phyloP scores from a whole-genome alignment of 92 coral and sea anemone genomes.

The Micromussa lordhowensis region DNA sequence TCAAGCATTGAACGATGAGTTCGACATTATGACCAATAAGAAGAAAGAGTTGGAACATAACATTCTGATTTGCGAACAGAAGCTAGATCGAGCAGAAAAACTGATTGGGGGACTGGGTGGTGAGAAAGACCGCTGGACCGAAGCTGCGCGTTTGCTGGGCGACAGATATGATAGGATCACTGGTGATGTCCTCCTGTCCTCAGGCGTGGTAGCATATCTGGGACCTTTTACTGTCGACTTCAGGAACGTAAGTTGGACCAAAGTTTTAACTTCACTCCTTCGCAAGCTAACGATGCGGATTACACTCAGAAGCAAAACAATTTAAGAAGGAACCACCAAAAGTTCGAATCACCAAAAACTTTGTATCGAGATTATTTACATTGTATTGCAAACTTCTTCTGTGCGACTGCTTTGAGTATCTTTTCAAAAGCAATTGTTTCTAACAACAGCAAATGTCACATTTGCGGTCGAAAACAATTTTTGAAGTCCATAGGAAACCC shows the following conservation, averaged over 20 bases:
- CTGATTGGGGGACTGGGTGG: constrained; percentile 99
- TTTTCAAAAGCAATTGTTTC: no score
- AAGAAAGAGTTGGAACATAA: constrained; percentile 94
- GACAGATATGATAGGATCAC: constrained; percentile 95
- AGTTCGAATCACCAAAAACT: no score
- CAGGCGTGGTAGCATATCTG: constrained; percentile 96
- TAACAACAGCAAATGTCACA: no score
- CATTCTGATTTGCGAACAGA: constrained; percentile 93
- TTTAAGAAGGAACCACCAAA: no score
- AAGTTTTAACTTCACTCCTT: neutral
- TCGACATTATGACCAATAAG: constrained; percentile 95
- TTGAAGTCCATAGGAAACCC: no score
- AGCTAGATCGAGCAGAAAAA: constrained; percentile 99
- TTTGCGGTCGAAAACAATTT: no score
- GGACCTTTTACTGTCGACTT: constrained; percentile 99
- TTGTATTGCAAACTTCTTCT: no score
- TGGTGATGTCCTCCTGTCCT: constrained; percentile 94
- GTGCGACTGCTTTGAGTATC: no score
- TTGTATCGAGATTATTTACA: no score
- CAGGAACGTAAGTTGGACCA: constrained; percentile 83
- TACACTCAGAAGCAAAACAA: neutral
- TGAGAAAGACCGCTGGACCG: constrained; percentile 99
- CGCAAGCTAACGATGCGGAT: neutral
- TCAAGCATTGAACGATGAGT: constrained; percentile 97
- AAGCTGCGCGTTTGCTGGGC: constrained; percentile 86